These are phyloP conservation scores for Acanthaster planci DNA, from an alignment of 35 echinoderm and acorn worm genomes.

Conservation along the genomic window DNA sequence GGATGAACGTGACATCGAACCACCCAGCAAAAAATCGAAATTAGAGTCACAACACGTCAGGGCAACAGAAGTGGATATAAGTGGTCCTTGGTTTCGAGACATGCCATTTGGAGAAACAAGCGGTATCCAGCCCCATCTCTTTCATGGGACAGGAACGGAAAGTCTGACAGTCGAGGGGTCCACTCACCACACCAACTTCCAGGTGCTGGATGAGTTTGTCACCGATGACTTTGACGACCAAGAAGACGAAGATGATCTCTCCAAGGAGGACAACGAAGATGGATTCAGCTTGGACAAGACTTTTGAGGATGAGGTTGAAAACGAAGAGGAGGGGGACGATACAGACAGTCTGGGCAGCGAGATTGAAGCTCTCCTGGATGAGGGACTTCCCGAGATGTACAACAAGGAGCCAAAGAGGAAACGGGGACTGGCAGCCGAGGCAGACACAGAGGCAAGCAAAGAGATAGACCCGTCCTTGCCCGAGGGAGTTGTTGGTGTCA, in stretches of 20 bases:
- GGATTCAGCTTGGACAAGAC: not conserved
- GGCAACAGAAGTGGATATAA: not conserved
- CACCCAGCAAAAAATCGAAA: conserved; percentile 8
- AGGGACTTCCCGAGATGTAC: conserved; percentile 47
- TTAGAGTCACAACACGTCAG: not conserved
- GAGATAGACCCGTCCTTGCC: not conserved
- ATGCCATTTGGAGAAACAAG: not conserved
- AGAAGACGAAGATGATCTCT: not conserved
- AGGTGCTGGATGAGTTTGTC: conserved; percentile 4
- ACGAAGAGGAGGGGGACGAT: conserved; percentile 14
- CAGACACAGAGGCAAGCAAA: conserved; percentile 7
- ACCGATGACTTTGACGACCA: not conserved
- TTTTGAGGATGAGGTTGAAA: not conserved
- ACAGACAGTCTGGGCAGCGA: conserved; percentile 25
- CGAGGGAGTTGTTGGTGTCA: conserved; percentile 64
- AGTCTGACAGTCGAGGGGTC: not conserved
- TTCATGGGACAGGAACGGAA: not conserved
- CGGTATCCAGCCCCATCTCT: not conserved
- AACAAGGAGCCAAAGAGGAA: conserved; percentile 46
- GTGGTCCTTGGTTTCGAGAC: not conserved
- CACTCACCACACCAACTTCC: not conserved
- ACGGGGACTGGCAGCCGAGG: conserved; percentile 18
- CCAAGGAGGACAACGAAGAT: not conserved
- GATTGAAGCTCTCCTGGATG: conserved; percentile 69
- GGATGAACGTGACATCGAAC: not conserved